Conservation (phyloP, 2,888 invertebrate species). For the Lypha dubia region DNA sequence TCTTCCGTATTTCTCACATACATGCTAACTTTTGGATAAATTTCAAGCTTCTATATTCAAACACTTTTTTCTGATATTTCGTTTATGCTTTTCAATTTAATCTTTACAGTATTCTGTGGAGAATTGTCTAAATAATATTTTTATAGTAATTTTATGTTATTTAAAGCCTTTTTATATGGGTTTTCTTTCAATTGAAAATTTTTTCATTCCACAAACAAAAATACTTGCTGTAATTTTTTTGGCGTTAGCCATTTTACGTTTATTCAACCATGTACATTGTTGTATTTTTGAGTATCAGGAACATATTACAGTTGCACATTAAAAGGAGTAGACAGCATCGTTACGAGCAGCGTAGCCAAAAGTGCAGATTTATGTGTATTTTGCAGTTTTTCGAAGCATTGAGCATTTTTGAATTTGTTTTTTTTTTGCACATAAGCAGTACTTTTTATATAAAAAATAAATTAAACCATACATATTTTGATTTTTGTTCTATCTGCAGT, state of each 20-base stretch:
- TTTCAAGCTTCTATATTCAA: constrained; percentile 10
- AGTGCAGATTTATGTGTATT: too few species aligned
- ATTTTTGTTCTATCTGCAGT: too few species aligned
- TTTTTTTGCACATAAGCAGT: too few species aligned
- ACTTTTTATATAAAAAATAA: too few species aligned
- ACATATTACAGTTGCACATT: not conserved
- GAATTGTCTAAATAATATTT: constrained; percentile 52
- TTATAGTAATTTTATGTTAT: constrained; percentile 45
- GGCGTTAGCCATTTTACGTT: constrained; percentile 78
- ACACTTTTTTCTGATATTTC: constrained; percentile 44
- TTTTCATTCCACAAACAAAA: constrained; percentile 75
- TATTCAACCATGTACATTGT: constrained; percentile 72
- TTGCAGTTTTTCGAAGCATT: too few species aligned
- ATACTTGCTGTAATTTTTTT: constrained; percentile 75
- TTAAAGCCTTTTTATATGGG: constrained; percentile 28
- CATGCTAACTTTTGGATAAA: constrained; percentile 55
- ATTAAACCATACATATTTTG: too few species aligned
- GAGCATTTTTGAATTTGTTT: too few species aligned
- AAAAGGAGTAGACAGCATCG: not conserved
- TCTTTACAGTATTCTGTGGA: constrained; percentile 34
- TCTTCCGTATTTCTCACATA: constrained; percentile 65
- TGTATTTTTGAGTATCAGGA: constrained; percentile 45
- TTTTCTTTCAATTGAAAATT: constrained; percentile 72
- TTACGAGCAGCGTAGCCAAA: too few species aligned
- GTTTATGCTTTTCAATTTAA: not conserved